Conservation (phyloP, 2,888 invertebrate genomes). For the Cotesia congregata region DNA sequence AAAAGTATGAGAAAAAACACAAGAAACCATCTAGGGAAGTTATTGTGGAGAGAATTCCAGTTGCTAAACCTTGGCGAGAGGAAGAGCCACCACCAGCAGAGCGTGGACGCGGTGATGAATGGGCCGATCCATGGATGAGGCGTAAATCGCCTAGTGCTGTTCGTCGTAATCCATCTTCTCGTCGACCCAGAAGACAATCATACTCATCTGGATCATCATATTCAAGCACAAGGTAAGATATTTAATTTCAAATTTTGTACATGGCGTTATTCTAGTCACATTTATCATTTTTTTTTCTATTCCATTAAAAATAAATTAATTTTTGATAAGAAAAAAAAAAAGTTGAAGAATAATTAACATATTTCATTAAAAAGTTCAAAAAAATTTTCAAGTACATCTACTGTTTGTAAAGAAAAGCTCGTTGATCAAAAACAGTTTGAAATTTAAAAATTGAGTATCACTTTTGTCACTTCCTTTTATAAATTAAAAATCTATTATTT, state of each 20-base stretch:
- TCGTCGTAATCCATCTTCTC: constrained; percentile 60
- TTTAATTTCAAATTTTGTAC: background rate
- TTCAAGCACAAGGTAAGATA: constrained; percentile 73
- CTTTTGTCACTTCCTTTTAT: background rate
- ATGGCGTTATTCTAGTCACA: no score
- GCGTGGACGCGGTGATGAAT: constrained; percentile 82
- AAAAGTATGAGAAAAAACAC: constrained; percentile 69
- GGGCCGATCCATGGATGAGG: constrained; percentile 96
- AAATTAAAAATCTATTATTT: constrained; percentile 8
- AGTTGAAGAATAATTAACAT: background rate
- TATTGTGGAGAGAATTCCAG: constrained; percentile 80
- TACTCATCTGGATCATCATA: constrained; percentile 83
- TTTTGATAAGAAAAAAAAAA: background rate
- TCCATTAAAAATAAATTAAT: no score
- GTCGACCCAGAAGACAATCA: constrained; percentile 73
- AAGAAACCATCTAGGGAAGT: constrained; percentile 80
- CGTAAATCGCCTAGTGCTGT: constrained; percentile 75
- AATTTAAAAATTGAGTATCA: no score
- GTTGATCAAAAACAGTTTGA: no score
- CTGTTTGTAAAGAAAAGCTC: no score
- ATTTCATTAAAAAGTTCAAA: no score
- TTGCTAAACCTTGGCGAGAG: constrained; percentile 67
- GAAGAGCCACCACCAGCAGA: constrained; percentile 64
- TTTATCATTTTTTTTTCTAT: background rate
- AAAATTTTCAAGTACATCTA: no score